Conservation (phyloP, 2,888 invertebrate species). For the Orgyia antiqua region DNA sequence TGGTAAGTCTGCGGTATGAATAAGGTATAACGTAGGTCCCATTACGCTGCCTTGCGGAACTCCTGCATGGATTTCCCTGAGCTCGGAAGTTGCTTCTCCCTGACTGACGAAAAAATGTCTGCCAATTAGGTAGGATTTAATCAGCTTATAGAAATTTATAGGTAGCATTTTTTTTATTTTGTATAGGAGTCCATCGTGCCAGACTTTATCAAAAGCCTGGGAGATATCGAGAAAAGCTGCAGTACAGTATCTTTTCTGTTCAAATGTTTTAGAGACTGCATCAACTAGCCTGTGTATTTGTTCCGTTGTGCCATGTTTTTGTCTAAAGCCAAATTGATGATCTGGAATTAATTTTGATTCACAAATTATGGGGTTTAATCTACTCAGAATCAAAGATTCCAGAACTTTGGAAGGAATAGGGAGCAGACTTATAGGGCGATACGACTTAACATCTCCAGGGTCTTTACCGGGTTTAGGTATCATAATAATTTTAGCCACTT, state of each 20-base stretch:
- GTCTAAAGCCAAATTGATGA: too few relatives aligned
- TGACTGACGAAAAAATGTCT: too few relatives aligned
- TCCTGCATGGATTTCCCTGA: too few relatives aligned
- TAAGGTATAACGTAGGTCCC: too few relatives aligned
- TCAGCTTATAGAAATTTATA: neutral
- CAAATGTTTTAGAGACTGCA: neutral
- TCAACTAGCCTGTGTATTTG: neutral
- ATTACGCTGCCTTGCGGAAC: too few relatives aligned
- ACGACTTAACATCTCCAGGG: neutral
- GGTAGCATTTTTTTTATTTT: too few relatives aligned
- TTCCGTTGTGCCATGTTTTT: too few relatives aligned
- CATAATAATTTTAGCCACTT: conserved; percentile 12
- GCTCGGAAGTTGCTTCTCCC: too few relatives aligned
- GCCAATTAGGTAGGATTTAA: neutral
- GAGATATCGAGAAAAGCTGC: neutral
- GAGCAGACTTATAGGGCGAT: neutral
- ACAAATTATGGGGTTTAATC: neutral
- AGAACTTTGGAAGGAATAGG: too few relatives aligned
- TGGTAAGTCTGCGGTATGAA: too few relatives aligned
- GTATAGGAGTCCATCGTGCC: too few relatives aligned
- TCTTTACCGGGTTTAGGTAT: conserved; percentile 10
- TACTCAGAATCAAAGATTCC: neutral
- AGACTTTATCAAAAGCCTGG: too few relatives aligned
- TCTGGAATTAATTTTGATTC: neutral
- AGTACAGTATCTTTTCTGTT: neutral